A percentile compares a stretch with the other conserved stretches of the same genome.
phyloP scores from a whole-genome alignment of 2,113 vertebrate genomes.

The Desmodus rotundus region DNA sequence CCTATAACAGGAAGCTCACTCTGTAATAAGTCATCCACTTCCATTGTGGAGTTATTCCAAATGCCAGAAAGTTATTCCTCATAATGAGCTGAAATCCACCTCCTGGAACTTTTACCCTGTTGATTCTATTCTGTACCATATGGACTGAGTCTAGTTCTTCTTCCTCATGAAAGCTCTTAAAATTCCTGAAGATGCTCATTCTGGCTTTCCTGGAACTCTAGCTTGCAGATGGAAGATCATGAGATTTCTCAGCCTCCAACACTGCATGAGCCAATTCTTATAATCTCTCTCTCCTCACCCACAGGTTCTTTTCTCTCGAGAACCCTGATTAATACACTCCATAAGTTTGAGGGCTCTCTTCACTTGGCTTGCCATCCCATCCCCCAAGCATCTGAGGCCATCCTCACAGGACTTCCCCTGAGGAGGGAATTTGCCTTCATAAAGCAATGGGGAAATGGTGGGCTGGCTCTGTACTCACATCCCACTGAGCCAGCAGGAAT shows the following conservation, averaged over 20 bases:
- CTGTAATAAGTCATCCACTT: background rate
- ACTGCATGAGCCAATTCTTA: background rate
- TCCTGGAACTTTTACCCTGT: background rate
- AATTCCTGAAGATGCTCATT: background rate
- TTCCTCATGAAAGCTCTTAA: background rate
- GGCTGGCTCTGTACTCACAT: background rate
- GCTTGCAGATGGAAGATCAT: background rate
- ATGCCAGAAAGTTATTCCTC: background rate
- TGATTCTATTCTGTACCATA: background rate
- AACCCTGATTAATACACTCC: background rate
- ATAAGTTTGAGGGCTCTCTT: background rate
- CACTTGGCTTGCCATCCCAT: background rate
- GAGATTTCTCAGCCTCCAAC: background rate
- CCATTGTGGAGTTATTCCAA: background rate
- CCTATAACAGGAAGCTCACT: background rate
- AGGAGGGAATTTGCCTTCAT: background rate
- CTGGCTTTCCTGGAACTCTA: background rate
- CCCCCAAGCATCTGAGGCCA: background rate
- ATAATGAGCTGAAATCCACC: background rate
- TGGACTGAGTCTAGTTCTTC: background rate
- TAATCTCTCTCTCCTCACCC: background rate
- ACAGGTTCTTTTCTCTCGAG: background rate
- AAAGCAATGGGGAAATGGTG: background rate
- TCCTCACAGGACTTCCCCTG: background rate
- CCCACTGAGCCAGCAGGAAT: background rate